Evolutionary conservation across 2,797 vertebrate genomes (phyloP).

Genomic region (Lepidocolaptes lacrymiger): DNA sequence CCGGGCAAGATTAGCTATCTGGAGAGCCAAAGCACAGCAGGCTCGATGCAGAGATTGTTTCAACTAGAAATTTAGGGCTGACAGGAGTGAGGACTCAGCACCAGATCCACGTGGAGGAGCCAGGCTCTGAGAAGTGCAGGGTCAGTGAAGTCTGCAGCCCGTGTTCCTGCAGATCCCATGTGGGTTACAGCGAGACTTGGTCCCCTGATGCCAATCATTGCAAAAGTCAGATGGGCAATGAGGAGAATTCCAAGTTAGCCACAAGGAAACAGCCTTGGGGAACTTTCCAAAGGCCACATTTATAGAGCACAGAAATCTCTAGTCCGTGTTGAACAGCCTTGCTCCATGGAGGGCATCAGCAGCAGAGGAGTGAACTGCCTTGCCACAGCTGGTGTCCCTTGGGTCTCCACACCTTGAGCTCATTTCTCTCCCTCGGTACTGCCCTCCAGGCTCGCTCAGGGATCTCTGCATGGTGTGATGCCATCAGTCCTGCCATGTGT

Average conservation of each 20-base stretch:
- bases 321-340: not conserved
- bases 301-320: not conserved
- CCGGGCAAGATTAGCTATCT: not conserved
- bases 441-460: not conserved
- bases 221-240: not conserved
- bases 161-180: not conserved
- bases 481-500: not conserved
- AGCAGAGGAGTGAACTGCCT: not conserved
- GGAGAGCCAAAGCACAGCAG: not conserved
- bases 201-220: not conserved
- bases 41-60: not conserved
- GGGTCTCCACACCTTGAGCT: not conserved
- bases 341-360: not conserved
- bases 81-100: not conserved
- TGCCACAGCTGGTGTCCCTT: not conserved
- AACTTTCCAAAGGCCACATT: not conserved
- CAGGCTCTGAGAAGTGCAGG: not conserved
- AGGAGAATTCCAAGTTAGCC: not conserved
- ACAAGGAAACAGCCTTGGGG: not conserved
- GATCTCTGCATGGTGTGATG: not conserved
- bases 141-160: not conserved
- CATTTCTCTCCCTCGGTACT: not conserved
- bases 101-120: not conserved
- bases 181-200: rapidly evolving
- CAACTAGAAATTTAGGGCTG: not conserved